Base-by-base conservation (phyloP, 1,140 invertebrate species). In the Cydia fagiglandana region DNA sequence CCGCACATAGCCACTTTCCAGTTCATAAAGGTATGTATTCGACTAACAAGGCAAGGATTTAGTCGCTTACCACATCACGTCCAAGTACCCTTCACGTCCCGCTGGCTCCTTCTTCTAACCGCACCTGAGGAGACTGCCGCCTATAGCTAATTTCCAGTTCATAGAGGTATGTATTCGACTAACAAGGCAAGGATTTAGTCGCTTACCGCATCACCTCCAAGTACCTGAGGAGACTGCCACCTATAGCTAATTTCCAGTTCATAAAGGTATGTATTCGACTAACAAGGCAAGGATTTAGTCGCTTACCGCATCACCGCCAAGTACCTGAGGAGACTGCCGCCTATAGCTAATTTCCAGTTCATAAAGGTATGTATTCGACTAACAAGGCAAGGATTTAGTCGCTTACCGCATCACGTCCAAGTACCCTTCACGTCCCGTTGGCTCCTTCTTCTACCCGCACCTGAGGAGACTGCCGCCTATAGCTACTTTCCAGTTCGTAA, bases 31-130 rank as follows among this genome's bases (percentile, higher is more conserved):
- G 97, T 97, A 93, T 75, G 66, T 24, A 24, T 24, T 24, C n/a
- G n/a, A n/a, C n/a, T n/a, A n/a, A n/a, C n/a, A n/a, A n/a, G n/a
- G n/a, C 96, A 97, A 89, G 97, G 97, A 81, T n/a, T n/a, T n/a
- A n/a, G 96, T 96, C 80, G 97, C 98, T 73, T 97, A 97, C 89
- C 95, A 96, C 81, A 98, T 99, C 90, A 99, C 98, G 24, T 96
- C 97, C 41, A 95, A 95, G 76, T 97, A 96, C 93, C 98, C 98
- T n/a, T 96, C 96, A 75, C 97, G 99, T 93, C 97, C 97, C 6
- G 97, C 97, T 24, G 97, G 97, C 41, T 99, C 98, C 50, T 99
- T 99, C 94, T 98, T 97, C 94, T 98, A 99, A 92, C 96, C 97
- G 17, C 96, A 97, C 85, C 94, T 97, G n/a, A n/a, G n/a, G n/a